Evolutionary conservation across 2,888 invertebrate species (phyloP).

Genomic region (Polietes domitor): DNA sequence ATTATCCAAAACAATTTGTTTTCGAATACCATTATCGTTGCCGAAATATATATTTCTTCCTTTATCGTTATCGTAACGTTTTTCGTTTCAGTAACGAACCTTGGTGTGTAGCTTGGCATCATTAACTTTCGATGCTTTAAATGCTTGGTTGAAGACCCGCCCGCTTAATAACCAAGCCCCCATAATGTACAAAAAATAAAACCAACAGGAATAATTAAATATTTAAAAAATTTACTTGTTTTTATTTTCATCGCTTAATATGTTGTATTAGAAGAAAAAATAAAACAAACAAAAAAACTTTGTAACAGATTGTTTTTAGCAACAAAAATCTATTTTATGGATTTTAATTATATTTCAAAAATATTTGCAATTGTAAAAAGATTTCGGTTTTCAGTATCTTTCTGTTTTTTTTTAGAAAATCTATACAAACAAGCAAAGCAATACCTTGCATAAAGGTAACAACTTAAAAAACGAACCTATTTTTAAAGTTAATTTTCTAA

Average conservation of each 20-base stretch:
- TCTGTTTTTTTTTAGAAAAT: neutral
- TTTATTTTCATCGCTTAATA: slow-evolving; percentile 50
- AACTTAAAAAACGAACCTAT: neutral
- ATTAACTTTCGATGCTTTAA: too few relatives aligned
- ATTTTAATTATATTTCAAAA: slow-evolving; percentile 26
- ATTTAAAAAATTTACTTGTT: slow-evolving; percentile 71
- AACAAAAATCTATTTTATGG: slow-evolving; percentile 42
- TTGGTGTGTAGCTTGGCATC: too few relatives aligned
- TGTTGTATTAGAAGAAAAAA: slow-evolving; percentile 7
- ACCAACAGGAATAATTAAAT: slow-evolving; percentile 60
- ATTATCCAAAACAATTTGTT: too few relatives aligned
- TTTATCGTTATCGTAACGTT: too few relatives aligned
- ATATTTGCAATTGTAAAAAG: slow-evolving; percentile 6
- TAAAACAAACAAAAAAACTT: slow-evolving; percentile 42
- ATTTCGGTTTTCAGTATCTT: neutral
- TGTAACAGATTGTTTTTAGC: slow-evolving; percentile 42
- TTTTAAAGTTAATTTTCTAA: slow-evolving; percentile 17
- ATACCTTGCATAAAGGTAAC: slow-evolving; percentile 27
- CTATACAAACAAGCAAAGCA: slow-evolving; percentile 13
- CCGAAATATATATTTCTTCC: too few relatives aligned
- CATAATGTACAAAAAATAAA: neutral
- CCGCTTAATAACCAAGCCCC: too few relatives aligned
- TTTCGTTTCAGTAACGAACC: too few relatives aligned
- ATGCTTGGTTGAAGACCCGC: too few relatives aligned
- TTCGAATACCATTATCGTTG: too few relatives aligned